A percentile compares a stretch with the other conserved stretches of the same genome.
Evolutionary conservation across 1,140 invertebrate species (phyloP).

Genomic region (Stegodyphus dumicola): DNA sequence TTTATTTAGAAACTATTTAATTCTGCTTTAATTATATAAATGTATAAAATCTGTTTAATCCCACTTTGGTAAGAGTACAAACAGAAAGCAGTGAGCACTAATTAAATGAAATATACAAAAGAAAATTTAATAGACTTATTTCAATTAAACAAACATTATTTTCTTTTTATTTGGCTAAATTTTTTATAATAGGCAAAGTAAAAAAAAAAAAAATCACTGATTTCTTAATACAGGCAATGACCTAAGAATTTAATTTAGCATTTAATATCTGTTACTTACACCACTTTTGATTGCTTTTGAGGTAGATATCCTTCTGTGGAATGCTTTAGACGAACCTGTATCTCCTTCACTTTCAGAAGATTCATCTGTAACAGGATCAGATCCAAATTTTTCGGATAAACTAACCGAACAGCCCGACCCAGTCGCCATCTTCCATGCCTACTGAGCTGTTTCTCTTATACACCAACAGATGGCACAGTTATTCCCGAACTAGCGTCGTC

Average conservation of each 20-base stretch:
- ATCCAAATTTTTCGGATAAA: slow-evolving; percentile 58
- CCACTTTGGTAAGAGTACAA: too few relatives aligned
- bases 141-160: too few relatives aligned
- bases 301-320: slow-evolving; percentile 76
- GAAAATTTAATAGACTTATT: too few relatives aligned
- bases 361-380: slow-evolving; percentile 68
- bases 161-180: too few relatives aligned
- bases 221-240: neutral
- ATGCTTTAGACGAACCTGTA: slow-evolving; percentile 75
- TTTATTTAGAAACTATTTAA: too few relatives aligned
- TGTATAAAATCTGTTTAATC: too few relatives aligned
- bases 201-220: neutral
- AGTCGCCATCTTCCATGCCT: slow-evolving; percentile 62
- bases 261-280: slow-evolving; percentile 69
- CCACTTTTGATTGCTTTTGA: slow-evolving; percentile 75
- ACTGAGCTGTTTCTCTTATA: slow-evolving; percentile 21
- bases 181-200: neutral
- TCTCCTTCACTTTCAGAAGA: slow-evolving; percentile 78
- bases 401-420: slow-evolving; percentile 34
- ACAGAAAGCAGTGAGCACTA: too few relatives aligned
- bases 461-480: slow-evolving; percentile 51
- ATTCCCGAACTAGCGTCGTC: neutral
- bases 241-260: neutral
- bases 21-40: too few relatives aligned
- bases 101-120: too few relatives aligned